phyloP scores from a whole-genome alignment of 2,113 vertebrate genomes.

The Atractosteus spatula region DNA sequence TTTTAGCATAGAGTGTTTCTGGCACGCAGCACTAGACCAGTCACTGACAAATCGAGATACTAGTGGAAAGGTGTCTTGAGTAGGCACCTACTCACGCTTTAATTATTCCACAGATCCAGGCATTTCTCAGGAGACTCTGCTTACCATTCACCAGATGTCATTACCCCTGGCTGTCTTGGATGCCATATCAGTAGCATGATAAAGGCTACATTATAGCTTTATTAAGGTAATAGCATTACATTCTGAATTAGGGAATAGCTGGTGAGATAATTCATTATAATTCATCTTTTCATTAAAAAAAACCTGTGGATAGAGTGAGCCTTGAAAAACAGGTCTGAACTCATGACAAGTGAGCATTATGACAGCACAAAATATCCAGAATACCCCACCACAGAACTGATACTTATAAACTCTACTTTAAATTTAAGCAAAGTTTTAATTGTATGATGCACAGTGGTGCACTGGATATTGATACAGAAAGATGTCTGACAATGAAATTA shows the following conservation, averaged over 20 bases:
- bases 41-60: background rate
- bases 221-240: conserved; percentile 14
- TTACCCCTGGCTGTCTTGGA: background rate
- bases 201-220: conserved; percentile 11
- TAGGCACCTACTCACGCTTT: background rate
- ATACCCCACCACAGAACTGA: no score
- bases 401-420: no score
- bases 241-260: background rate
- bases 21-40: background rate
- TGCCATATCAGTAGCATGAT: conserved; percentile 9
- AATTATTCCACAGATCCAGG: background rate
- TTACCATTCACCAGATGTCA: conserved; percentile 6
- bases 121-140: background rate
- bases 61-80: background rate
- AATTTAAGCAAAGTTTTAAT: no score
- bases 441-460: no score
- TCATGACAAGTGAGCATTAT: background rate
- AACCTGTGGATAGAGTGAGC: background rate
- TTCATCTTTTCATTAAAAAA: conserved; percentile 14
- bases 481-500: no score
- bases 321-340: background rate
- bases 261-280: conserved; percentile 7
- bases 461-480: no score
- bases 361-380: background rate
- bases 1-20: no score